Evolutionary conservation across 2,797 vertebrate species (phyloP).

Genomic region (Leontopithecus rosalia): DNA sequence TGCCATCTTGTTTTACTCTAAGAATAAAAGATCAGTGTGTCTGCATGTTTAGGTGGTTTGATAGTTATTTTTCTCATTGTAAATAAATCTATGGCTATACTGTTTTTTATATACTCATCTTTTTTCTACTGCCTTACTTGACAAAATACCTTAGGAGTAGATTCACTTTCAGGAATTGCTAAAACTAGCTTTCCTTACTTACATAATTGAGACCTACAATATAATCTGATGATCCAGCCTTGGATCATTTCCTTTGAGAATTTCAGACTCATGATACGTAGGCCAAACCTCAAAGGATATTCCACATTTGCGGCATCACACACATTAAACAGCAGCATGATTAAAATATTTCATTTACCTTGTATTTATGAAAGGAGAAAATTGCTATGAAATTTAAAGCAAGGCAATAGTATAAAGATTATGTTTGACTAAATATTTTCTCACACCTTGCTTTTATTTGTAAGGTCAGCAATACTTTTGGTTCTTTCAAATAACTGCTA

Average conservation of each 20-base stretch:
- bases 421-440: not conserved
- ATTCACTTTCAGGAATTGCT: not conserved
- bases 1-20: not conserved
- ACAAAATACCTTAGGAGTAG: not conserved
- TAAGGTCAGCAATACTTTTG: not conserved
- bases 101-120: not conserved
- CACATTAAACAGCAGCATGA: not conserved
- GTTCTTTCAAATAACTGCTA: not conserved
- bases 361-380: not conserved
- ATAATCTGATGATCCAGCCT: slow-evolving; percentile 47
- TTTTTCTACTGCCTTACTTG: not conserved
- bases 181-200: not conserved
- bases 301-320: not conserved
- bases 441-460: not conserved
- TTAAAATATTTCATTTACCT: not conserved
- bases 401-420: not conserved
- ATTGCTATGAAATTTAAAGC: not conserved
- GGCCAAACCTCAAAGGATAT: not conserved
- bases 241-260: not conserved
- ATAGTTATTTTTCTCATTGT: not conserved
- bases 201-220: not conserved
- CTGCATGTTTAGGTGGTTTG: not conserved
- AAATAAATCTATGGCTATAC: not conserved
- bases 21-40: not conserved
- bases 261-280: not conserved